Evolutionary conservation across 35 echinoderm and acorn worm genomes (phyloP).

Genomic region (Ophioderma brevispina): DNA sequence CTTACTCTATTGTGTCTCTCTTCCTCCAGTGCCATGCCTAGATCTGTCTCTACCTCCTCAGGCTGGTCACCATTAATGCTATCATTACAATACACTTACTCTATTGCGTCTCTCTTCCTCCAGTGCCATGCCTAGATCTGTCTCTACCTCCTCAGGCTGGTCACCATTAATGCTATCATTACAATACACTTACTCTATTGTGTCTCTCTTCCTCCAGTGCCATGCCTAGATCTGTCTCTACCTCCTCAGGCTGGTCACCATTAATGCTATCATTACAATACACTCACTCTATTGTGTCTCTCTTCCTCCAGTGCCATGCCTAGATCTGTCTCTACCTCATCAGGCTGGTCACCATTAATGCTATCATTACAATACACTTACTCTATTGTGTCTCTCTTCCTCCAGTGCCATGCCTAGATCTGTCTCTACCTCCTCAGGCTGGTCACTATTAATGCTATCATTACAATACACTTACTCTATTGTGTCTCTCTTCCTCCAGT

Average conservation of each 20-base stretch:
- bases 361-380: conserved; percentile 83
- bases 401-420: conserved; percentile 80
- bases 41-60: conserved; percentile 90
- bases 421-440: conserved; percentile 88
- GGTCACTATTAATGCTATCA: conserved; percentile 71
- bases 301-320: conserved; percentile 75
- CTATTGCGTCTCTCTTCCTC: conserved; percentile 72
- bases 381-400: conserved; percentile 80
- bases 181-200: conserved; percentile 79
- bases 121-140: conserved; percentile 72
- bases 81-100: conserved; percentile 84
- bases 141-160: conserved; percentile 89
- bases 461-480: conserved; percentile 88
- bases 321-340: conserved; percentile 90
- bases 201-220: conserved; percentile 77
- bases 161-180: conserved; percentile 77
- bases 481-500: conserved; percentile 77
- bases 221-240: conserved; percentile 84
- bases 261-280: conserved; percentile 76
- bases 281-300: conserved; percentile 85
- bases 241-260: conserved; percentile 83
- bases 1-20: conserved; percentile 80
- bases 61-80: conserved; percentile 75
- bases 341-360: conserved; percentile 75
- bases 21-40: conserved; percentile 74